Percentiles rank a stretch among this genome's conserved stretches.
phyloP scores from a whole-genome alignment of 1,140 invertebrate species.

The Colletes gigas region DNA sequence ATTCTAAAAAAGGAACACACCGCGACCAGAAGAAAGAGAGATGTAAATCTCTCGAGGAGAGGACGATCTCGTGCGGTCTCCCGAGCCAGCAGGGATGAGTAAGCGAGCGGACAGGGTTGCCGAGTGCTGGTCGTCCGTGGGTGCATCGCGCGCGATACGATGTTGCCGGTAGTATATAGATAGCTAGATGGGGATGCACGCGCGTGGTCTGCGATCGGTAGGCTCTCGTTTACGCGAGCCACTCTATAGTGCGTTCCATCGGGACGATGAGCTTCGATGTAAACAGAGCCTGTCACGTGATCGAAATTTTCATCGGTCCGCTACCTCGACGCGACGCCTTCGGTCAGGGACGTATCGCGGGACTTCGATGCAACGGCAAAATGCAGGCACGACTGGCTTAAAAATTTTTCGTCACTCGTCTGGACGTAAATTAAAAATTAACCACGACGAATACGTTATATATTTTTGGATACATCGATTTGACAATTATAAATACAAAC shows the following conservation, averaged over 20 bases:
- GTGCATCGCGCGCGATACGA: constrained; percentile 68
- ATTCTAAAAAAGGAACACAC: constrained; percentile 30
- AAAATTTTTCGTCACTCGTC: too few species aligned
- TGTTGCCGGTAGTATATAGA: constrained; percentile 68
- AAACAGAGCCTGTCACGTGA: too few species aligned
- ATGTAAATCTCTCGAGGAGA: constrained; percentile 44
- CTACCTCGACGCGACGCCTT: too few species aligned
- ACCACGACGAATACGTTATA: too few species aligned
- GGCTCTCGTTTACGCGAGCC: constrained; percentile 30
- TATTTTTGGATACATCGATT: too few species aligned
- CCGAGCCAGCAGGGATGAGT: constrained; percentile 56
- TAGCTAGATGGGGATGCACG: constrained; percentile 52
- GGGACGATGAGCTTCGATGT: too few species aligned
- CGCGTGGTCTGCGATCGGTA: constrained; percentile 37
- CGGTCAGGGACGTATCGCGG: too few species aligned
- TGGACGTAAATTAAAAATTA: too few species aligned
- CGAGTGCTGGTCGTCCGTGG: constrained; percentile 64
- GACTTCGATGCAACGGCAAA: too few species aligned
- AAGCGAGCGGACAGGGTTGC: constrained; percentile 69
- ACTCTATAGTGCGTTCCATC: background rate
- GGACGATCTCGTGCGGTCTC: constrained; percentile 41
- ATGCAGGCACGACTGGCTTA: too few species aligned
- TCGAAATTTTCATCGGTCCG: too few species aligned
- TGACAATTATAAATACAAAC: too few species aligned
- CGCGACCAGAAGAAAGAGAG: constrained; percentile 14